A percentile compares a stretch with the other conserved stretches of the same genome.
Evolutionary conservation across 2,888 invertebrate species (phyloP).

Genomic region (Archaeoteleia sp.): DNA sequence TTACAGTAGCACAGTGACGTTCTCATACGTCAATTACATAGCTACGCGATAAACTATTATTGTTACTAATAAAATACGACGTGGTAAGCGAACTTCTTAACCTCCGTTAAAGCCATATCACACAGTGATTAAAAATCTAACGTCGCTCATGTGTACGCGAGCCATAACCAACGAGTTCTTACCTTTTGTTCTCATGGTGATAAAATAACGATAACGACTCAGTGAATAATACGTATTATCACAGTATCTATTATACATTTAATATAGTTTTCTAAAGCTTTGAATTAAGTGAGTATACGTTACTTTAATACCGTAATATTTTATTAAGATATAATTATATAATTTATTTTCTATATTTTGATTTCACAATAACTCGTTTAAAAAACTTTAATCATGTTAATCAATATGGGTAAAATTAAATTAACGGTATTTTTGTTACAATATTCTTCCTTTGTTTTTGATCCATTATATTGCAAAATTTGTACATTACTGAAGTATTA

Average conservation of each 20-base stretch:
- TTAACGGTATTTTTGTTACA: too few relatives aligned
- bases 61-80: constrained; percentile 12
- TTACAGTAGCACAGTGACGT: constrained; percentile 3
- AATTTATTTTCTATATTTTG: too few relatives aligned
- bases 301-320: too few relatives aligned
- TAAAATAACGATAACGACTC: constrained; percentile 5
- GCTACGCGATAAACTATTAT: constrained; percentile 8
- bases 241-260: too few relatives aligned
- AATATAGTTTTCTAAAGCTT: background rate
- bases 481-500: too few relatives aligned
- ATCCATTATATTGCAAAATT: too few relatives aligned
- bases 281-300: too few relatives aligned
- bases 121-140: constrained; percentile 1
- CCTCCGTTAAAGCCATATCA: constrained; percentile 9
- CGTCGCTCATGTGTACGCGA: background rate
- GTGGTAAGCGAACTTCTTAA: constrained; percentile 12
- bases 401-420: too few relatives aligned
- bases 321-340: too few relatives aligned
- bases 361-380: too few relatives aligned
- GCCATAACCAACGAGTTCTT: background rate
- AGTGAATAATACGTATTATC: background rate
- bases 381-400: too few relatives aligned
- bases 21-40: background rate
- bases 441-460: too few relatives aligned
- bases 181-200: constrained; percentile 7